Percentiles rank a stretch among this genome's conserved stretches.
phyloP scores from a whole-genome alignment of 1,140 invertebrate species.

The Aradophagus sp. region DNA sequence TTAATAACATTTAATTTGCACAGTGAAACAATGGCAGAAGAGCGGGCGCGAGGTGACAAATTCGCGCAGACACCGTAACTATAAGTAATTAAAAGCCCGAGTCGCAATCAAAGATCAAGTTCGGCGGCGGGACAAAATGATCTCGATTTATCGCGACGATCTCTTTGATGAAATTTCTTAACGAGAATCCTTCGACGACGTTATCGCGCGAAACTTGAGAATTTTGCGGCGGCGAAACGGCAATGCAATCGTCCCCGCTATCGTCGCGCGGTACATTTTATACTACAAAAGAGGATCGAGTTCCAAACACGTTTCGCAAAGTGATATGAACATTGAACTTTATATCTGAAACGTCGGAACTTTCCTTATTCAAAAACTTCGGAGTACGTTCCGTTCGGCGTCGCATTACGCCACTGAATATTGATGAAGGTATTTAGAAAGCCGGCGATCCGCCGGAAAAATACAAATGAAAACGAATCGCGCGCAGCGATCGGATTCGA shows the following conservation, averaged over 20 bases:
- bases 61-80: conserved; percentile 7
- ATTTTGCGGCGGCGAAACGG: conserved; percentile 38
- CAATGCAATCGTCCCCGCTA: conserved; percentile 41
- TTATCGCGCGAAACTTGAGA: conserved; percentile 36
- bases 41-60: too few relatives aligned
- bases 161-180: conserved; percentile 51
- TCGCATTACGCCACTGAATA: conserved; percentile 7
- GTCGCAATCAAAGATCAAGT: conserved; percentile 34
- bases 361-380: conserved; percentile 21
- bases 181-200: conserved; percentile 35
- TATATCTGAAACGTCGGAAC: conserved; percentile 21
- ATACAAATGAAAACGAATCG: too few relatives aligned
- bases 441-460: background rate
- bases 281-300: conserved; percentile 42
- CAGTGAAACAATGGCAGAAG: conserved; percentile 1
- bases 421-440: conserved; percentile 3
- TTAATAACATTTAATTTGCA: too few relatives aligned
- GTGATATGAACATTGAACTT: conserved; percentile 44
- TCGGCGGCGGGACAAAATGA: conserved; percentile 8
- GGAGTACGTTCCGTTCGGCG: conserved; percentile 2
- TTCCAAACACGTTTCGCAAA: conserved; percentile 35
- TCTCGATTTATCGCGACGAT: conserved; percentile 27
- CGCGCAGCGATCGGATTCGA: too few relatives aligned
- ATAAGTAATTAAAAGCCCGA: conserved; percentile 35
- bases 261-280: conserved; percentile 28